Conservation (phyloP, 2,113 vertebrate genomes). For the Aepyceros melampus region DNA sequence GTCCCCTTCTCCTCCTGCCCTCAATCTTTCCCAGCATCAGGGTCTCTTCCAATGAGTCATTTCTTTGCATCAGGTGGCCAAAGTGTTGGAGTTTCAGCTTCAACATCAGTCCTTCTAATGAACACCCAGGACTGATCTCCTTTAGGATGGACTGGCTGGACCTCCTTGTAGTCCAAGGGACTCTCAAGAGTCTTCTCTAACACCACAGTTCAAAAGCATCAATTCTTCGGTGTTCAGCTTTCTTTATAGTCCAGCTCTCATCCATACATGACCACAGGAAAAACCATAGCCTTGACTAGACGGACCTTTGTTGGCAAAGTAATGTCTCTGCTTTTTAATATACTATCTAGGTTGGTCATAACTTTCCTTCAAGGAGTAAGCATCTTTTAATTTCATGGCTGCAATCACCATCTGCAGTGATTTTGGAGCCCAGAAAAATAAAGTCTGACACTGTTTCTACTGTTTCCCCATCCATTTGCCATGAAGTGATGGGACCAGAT, state of each 20-base stretch:
- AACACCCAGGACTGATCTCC: background rate
- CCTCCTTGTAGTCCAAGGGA: background rate
- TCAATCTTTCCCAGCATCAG: background rate
- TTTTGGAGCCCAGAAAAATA: background rate
- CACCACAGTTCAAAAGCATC: background rate
- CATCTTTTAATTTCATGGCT: background rate
- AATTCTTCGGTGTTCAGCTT: background rate
- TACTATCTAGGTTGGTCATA: background rate
- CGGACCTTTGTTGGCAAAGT: background rate
- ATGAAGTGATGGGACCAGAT: background rate
- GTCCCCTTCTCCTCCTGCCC: background rate
- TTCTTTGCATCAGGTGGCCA: background rate
- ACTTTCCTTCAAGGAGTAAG: background rate
- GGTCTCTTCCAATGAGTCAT: background rate
- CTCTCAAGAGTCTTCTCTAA: background rate
- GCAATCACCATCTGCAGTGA: background rate
- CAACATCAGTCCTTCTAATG: background rate
- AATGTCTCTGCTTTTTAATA: background rate
- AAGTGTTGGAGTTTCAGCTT: background rate
- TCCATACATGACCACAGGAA: background rate
- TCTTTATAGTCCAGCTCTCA: background rate
- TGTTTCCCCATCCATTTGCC: background rate
- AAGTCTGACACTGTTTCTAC: background rate
- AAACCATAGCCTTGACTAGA: background rate
- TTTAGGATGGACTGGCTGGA: background rate